Percentiles rank a stretch among this genome's conserved stretches.
Evolutionary conservation across 2,888 invertebrate genomes (phyloP).

Genomic region (Eupithecia subumbrata): DNA sequence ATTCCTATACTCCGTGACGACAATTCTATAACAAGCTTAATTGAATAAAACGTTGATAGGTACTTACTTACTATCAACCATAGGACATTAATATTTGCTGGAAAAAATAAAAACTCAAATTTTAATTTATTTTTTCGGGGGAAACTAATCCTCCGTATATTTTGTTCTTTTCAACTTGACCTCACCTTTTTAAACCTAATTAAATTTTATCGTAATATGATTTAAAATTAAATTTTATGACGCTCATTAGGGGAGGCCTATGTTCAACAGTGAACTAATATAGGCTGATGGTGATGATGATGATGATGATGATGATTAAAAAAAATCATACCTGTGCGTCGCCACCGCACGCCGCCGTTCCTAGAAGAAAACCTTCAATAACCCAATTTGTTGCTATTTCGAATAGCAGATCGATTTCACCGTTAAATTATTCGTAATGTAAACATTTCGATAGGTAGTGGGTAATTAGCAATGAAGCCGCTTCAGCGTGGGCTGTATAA

Average conservation of each 20-base stretch:
- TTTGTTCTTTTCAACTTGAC: background rate
- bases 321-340: background rate
- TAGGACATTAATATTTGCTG: background rate
- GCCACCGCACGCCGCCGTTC: background rate
- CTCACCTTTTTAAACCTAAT: background rate
- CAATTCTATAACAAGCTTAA: background rate
- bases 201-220: background rate
- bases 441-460: slow-evolving; percentile 49
- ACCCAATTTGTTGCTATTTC: slow-evolving; percentile 3
- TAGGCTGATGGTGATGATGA: no score
- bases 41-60: background rate
- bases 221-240: no score
- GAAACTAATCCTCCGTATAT: background rate
- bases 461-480: slow-evolving; percentile 54
- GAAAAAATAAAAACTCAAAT: background rate
- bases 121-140: background rate
- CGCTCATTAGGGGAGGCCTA: no score
- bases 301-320: no score
- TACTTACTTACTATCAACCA: background rate
- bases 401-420: slow-evolving; percentile 42
- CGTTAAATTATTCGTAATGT: slow-evolving; percentile 50
- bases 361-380: slow-evolving; percentile 3
- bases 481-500: slow-evolving; percentile 44
- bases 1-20: slow-evolving; percentile 39
- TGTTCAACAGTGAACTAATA: no score